Evolutionary conservation across 1,140 invertebrate species (phyloP).

Genomic region (Agraylea sexmaculata): DNA sequence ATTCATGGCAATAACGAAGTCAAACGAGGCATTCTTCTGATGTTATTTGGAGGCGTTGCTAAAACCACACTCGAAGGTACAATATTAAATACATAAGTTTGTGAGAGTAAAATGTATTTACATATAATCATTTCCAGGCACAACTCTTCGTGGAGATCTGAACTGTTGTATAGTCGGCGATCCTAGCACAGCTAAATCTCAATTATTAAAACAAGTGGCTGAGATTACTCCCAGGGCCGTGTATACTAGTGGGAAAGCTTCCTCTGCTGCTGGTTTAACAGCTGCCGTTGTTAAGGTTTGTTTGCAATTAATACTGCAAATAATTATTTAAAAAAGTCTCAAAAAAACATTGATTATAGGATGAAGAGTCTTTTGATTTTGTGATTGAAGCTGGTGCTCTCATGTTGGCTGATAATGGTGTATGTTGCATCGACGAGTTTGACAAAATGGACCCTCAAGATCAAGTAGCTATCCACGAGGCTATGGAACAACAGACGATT

Average conservation of each 20-base stretch:
- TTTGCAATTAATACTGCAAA: not conserved
- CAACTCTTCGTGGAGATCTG: conserved; percentile 85
- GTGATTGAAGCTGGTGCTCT: conserved; percentile 98
- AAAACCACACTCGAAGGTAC: conserved; percentile 86
- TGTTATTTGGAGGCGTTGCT: conserved; percentile 95
- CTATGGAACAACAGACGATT: conserved; percentile 99
- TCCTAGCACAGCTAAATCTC: conserved; percentile 97
- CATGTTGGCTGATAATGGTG: conserved; percentile 98
- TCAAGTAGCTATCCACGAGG: conserved; percentile 99
- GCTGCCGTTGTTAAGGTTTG: conserved; percentile 77
- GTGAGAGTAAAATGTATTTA: no score
- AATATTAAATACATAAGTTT: not conserved
- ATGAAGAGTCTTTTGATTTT: conserved; percentile 97
- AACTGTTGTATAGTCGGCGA: conserved; percentile 98
- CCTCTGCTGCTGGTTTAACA: conserved; percentile 93
- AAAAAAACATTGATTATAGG: conserved; percentile 34
- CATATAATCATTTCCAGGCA: conserved; percentile 31
- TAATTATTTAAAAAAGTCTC: not conserved
- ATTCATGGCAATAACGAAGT: conserved; percentile 98
- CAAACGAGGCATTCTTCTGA: conserved; percentile 87
- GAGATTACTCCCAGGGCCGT: conserved; percentile 93
- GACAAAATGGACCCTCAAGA: conserved; percentile 98
- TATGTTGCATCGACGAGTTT: conserved; percentile 99
- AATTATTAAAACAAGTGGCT: conserved; percentile 91
- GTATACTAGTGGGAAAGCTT: conserved; percentile 98